phyloP scores from a whole-genome alignment of 1,140 invertebrate species.

The Achatina immaculata region DNA sequence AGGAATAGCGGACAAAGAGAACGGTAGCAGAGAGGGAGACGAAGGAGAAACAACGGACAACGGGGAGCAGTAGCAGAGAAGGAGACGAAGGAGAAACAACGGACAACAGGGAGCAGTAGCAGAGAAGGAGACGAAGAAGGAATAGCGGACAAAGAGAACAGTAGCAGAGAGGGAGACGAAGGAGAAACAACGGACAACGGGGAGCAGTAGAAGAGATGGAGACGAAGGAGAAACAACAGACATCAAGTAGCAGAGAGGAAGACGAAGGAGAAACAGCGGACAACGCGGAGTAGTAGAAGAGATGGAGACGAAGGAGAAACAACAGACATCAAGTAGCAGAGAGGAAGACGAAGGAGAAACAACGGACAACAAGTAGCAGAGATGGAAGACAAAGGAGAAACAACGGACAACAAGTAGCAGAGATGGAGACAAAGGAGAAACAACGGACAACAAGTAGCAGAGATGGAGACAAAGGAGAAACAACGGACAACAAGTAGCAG shows the following conservation, averaged over 20 bases:
- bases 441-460: too few relatives aligned
- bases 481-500: not conserved
- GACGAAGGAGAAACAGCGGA: not conserved
- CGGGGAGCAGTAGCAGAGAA: not conserved
- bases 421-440: too few relatives aligned
- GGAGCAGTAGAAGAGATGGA: too few relatives aligned
- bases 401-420: too few relatives aligned
- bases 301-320: too few relatives aligned
- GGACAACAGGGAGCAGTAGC: too few relatives aligned
- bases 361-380: not conserved
- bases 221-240: too few relatives aligned
- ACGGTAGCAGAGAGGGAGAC: conserved; percentile 9
- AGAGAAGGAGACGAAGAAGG: not conserved
- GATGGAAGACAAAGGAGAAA: not conserved
- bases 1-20: too few relatives aligned
- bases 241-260: not conserved
- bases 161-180: not conserved
- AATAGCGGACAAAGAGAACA: not conserved
- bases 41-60: not conserved
- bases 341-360: not conserved
- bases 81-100: too few relatives aligned
- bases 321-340: not conserved
- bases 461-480: conserved; percentile 7
- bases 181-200: not conserved
- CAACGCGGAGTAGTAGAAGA: not conserved